phyloP scores from a whole-genome alignment of 2,113 vertebrate genomes.

The Pluvianellus socialis region DNA sequence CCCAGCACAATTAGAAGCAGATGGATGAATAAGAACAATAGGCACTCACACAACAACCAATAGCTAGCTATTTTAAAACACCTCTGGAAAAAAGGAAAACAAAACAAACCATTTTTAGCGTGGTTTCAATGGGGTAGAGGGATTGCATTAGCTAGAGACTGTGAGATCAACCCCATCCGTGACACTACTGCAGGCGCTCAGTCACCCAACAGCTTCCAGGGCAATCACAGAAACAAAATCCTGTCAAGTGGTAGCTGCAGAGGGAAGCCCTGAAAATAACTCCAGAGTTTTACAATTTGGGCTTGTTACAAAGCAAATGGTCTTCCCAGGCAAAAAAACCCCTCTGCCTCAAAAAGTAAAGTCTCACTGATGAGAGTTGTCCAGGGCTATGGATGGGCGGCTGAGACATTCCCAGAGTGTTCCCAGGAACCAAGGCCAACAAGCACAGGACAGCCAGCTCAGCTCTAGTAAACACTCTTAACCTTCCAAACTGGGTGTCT shows the following conservation, averaged over 20 bases:
- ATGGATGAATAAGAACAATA: slow-evolving; percentile 4
- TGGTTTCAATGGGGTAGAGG: not conserved
- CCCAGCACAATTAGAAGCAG: not conserved
- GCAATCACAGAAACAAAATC: not conserved
- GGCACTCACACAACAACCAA: not conserved
- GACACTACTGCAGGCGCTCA: not conserved
- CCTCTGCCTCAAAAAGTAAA: not conserved
- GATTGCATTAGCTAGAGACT: not conserved
- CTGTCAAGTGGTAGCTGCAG: not conserved
- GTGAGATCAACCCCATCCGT: not conserved
- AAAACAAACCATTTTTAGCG: not conserved
- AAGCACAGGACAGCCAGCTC: not conserved
- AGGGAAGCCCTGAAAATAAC: not conserved
- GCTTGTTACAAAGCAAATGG: not conserved
- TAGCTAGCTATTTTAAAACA: not conserved
- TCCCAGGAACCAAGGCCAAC: not conserved
- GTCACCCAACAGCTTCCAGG: not conserved
- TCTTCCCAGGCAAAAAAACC: not conserved
- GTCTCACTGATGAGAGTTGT: not conserved
- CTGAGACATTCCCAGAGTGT: not conserved
- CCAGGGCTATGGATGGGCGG: not conserved
- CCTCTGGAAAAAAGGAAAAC: not conserved
- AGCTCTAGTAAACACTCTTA: slow-evolving; percentile 5
- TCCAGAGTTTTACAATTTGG: not conserved
- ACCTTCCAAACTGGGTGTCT: not conserved